phyloP scores from a whole-genome alignment of 1,140 invertebrate genomes.

The Daktulosphaira vitifoliae region DNA sequence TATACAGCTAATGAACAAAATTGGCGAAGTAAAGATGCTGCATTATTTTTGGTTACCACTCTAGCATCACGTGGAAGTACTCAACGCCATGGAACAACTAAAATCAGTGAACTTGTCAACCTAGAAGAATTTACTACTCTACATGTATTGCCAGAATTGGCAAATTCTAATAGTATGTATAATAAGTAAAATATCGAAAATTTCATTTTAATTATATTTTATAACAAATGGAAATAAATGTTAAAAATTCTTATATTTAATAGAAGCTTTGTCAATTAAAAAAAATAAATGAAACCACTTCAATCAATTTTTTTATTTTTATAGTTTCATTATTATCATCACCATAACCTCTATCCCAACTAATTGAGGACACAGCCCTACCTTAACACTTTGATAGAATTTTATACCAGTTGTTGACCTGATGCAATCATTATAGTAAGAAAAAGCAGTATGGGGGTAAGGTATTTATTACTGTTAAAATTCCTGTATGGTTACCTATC shows the following conservation, averaged over 20 bases:
- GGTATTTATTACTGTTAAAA: too few species aligned
- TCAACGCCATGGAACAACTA: constrained; percentile 80
- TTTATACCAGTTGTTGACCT: too few species aligned
- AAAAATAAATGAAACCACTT: too few species aligned
- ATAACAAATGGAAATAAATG: not conserved
- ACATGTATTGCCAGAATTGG: constrained; percentile 78
- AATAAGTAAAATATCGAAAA: not conserved
- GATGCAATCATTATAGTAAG: too few species aligned
- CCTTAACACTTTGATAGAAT: too few species aligned
- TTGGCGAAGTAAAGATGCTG: constrained; percentile 69
- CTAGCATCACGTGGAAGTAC: constrained; percentile 86
- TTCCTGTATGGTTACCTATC: too few species aligned
- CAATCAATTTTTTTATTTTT: too few species aligned
- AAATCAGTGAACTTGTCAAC: constrained; percentile 80
- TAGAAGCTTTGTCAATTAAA: too few species aligned
- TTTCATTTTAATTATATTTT: not conserved
- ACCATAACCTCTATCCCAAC: too few species aligned
- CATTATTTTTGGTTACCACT: constrained; percentile 91
- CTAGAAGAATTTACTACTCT: constrained; percentile 75
- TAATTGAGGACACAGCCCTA: too few species aligned
- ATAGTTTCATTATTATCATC: too few species aligned
- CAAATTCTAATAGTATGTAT: constrained; percentile 59
- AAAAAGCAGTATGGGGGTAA: too few species aligned
- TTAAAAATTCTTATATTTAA: not conserved
- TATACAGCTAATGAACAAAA: constrained; percentile 62